Base-by-base conservation (phyloP, 2,113 vertebrate genomes). In the Lophochroa leadbeateri region DNA sequence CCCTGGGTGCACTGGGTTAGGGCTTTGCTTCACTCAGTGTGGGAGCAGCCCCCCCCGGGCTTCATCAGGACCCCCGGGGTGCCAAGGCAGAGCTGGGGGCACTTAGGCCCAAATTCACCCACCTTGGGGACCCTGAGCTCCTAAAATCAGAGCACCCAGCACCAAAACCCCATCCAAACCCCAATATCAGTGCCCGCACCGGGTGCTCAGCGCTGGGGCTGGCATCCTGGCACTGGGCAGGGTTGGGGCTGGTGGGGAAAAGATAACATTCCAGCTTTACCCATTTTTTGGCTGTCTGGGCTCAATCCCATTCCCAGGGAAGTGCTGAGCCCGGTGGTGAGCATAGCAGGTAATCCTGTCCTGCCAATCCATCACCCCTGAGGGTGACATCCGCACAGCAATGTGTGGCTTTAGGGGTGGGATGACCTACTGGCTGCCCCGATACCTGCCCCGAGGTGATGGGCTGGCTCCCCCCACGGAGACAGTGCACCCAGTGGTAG, bases 31-130 rank as follows among this genome's bases (percentile, higher is more conserved):
- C 35, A 4, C 35, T 52, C 49, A 41, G 35, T 7, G 29, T 2
- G 3, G 50, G 12, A 84, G 12, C 12, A 82, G 29, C 7, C 15
- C 13, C 13, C 19, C 6, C 2, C 39, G 11, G 46, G 35, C 37
- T 82, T 63, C 81, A 63, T 4, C 6, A 8, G 78, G 67, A 39
- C 13, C 19, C n/a, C 17, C 0, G 0, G 31, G 37, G n/a, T 3
- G 16, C 60, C 0, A 24, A 50, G 52, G 90, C 63, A 79, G 74
- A 82, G 65, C 33, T 2, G 7, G 63, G 37, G 76, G 82, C 63
- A 41, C 46, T 53, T 12, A 47, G 58, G 27, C 55, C 33, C 1
- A 2, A 3, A 8, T 44, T 50, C 74, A 79, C 47, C n/a, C 17
- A 1, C 52, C 28, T 8, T 0, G 3, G 43, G 27, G 67, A 68